Evolutionary conservation across 1,140 invertebrate genomes (phyloP), one percentile per base, ranked within the genome.

Genomic region (Armadillidium nasatum): DNA sequence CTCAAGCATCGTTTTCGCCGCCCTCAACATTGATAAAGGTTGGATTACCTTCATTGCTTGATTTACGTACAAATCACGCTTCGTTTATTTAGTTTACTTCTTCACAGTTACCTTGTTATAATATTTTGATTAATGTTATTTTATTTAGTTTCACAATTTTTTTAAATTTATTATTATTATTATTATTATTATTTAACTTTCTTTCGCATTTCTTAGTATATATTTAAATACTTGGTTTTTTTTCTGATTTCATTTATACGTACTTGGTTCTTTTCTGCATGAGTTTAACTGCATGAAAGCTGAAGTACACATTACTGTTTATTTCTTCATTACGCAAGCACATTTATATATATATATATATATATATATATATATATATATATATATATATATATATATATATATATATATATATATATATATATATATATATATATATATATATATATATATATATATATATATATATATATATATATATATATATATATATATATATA

Each of bases 21-120:
- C 76, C 76, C n/a, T 73, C 76, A 23, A 76, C 76, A 46, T 60
- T 76, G 67, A 44, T 76, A 22, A 76, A 76, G 76, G 76, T 76
- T 76, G 50, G 76, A 71, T 73, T 68, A 50, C 23, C n/a, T 21
- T 76, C 45, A 68, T 73, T 60, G 50, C 4, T 60, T 13, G 50
- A 60, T 19, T 60, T 60, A 60, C 1, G 50, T 19, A 13, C 19
- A 19, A 15, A 13, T 15, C 50, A 15, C 50, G 50, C 50, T 60
- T 60, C 50, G 50, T 60, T 60, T 19, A 15, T 19, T 60, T 19
- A 3, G 46, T 10, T 50, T 50, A n/a, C 6, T 33, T 33, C 6
- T 33, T 33, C 33, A 33, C 33, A 33, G 33, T 33, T 33, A 1
- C 1, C 33, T 33, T 33, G 33, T 33, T 3, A 6, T 33, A 6